Evolutionary conservation across 2,888 invertebrate species (phyloP), one percentile per base, ranked within the genome.

Genomic region (Andrena bicolor): DNA sequence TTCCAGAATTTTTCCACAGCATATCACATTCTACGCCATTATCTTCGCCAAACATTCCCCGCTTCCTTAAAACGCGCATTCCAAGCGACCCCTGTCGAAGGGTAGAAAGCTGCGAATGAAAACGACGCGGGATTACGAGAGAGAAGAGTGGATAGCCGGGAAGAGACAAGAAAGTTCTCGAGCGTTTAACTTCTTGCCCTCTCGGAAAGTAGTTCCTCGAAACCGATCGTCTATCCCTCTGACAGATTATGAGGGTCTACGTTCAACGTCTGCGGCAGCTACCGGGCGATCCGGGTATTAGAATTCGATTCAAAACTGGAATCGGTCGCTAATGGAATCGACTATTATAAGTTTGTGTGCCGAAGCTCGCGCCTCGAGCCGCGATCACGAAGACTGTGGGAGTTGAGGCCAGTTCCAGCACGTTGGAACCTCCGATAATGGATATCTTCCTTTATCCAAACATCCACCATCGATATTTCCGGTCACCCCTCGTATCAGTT

Each of bases 151-250:
- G 32, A 68, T 68, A 32, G 20, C 53, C 13, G 23, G 53, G 56
- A 53, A 23, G 32, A 69, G 20, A 30, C 26, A 49, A 13, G 74
- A 76, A 78, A 84, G 72, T 86, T 86, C 64, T 75, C 75, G 73
- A 72, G 63, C 83, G 75, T 76, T 86, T 86, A 84, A 76, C 78
- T 72, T 83, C 78, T 64, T 49, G 1, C 7, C 30, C 20, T 4
- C 23, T 26, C 28, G n/a, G 35, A 10, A 74, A 74, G 61, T 72
- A 80, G 66, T 66, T 80, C 30, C 35, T 20, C n/a, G 32, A 53
- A 74, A 70, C 41, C 49, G 64, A 79, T 76, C 77, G 79, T 51
- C 61, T 28, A 60, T 56, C 80, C 60, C 58, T 30, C 64, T 58
- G 64, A 70, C 64, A 56, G 64, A 79, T 82, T 74, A 74, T 26